These are phyloP conservation scores for Tarsius wallacei DNA, from an alignment of 2,797 vertebrate genomes.

Conservation along the genomic window DNA sequence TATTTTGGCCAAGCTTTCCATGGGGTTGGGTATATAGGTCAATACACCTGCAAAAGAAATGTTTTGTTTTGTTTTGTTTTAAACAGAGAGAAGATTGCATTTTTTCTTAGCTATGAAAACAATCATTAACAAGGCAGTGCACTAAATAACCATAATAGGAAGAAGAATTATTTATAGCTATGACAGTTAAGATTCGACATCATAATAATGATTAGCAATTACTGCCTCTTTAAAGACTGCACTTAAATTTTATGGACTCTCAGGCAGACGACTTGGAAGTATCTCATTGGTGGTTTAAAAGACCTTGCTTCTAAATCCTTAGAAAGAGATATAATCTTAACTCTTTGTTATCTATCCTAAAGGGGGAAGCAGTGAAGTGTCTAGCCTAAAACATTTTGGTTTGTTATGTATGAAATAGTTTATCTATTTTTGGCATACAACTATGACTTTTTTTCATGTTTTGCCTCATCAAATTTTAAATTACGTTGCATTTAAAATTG, in stretches of 20 bases:
- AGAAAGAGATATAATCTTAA: not conserved
- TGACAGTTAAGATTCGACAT: constrained; percentile 28
- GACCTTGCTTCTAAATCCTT: not conserved
- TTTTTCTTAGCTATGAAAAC: constrained; percentile 23
- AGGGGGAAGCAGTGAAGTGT: not conserved
- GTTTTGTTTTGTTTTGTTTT: not conserved
- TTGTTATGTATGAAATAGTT: not conserved
- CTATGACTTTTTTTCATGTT: not conserved
- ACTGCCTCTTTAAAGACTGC: constrained; percentile 27
- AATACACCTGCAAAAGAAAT: not conserved
- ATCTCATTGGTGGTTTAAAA: not conserved
- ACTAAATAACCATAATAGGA: not conserved
- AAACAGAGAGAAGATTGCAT: not conserved
- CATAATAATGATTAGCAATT: constrained; percentile 53
- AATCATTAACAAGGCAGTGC: not conserved
- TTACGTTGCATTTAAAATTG: not conserved
- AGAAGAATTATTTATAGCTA: constrained; percentile 16
- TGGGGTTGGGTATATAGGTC: not conserved
- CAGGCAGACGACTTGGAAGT: not conserved
- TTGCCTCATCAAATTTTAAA: not conserved
- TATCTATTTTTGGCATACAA: not conserved
- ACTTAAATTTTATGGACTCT: constrained; percentile 51
- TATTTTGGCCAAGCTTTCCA: not conserved
- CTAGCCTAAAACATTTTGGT: constrained; percentile 23
- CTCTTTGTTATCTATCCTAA: constrained; percentile 18